Conservation (phyloP, 2,888 invertebrate genomes). For the Rhimphoctona megacephalus region DNA sequence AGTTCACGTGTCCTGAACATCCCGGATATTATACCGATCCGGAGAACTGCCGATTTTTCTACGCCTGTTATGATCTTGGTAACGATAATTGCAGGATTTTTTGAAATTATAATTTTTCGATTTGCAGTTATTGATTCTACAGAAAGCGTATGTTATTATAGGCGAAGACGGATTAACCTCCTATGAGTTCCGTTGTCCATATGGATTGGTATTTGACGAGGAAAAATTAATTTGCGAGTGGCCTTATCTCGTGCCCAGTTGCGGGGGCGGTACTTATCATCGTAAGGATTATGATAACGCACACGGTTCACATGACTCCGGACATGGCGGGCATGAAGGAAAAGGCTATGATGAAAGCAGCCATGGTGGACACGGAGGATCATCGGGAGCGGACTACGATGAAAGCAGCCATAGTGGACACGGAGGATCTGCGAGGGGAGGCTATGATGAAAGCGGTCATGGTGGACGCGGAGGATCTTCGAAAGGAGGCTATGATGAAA, state of each 20-base stretch:
- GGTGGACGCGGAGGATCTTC: slow-evolving; percentile 4
- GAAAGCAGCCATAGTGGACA: not conserved
- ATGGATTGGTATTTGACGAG: slow-evolving; percentile 92
- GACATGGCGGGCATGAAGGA: not conserved
- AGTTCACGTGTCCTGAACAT: slow-evolving; percentile 89
- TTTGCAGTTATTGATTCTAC: not conserved
- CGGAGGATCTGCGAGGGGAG: not conserved
- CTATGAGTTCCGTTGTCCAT: slow-evolving; percentile 93
- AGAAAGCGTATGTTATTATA: slow-evolving; percentile 63
- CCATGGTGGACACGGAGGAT: not conserved
- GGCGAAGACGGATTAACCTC: slow-evolving; percentile 86
- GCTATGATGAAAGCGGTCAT: not conserved
- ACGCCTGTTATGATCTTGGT: slow-evolving; percentile 92
- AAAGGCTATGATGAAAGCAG: slow-evolving; percentile 3
- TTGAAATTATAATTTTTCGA: not conserved
- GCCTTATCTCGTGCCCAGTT: slow-evolving; percentile 91
- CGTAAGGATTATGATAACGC: slow-evolving; percentile 85
- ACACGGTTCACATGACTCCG: slow-evolving; percentile 82
- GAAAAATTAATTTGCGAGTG: slow-evolving; percentile 90
- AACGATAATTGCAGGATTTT: slow-evolving; percentile 81
- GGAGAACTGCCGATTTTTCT: slow-evolving; percentile 94
- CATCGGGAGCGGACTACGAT: not conserved
- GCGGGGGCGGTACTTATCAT: slow-evolving; percentile 86
- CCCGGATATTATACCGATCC: slow-evolving; percentile 93
- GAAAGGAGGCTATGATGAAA: slow-evolving; percentile 79